phyloP scores from a whole-genome alignment of 1,140 invertebrate genomes.

The Calosoma granatense region DNA sequence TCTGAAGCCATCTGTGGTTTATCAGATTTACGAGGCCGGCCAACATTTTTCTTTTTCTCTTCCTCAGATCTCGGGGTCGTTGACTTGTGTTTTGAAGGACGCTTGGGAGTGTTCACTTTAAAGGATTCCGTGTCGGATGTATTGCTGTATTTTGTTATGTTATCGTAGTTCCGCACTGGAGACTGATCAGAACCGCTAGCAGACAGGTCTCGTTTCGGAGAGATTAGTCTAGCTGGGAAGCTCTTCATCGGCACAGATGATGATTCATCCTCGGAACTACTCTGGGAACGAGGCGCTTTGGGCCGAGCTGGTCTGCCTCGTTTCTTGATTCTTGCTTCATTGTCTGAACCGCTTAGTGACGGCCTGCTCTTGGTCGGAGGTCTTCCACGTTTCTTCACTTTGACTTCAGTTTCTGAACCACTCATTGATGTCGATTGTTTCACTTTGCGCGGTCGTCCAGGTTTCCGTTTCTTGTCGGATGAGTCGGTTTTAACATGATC shows the following conservation, averaged over 20 bases:
- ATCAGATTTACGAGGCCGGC: neutral
- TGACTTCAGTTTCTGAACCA: conserved; percentile 18
- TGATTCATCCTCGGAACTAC: conserved; percentile 28
- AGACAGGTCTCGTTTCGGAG: conserved; percentile 20
- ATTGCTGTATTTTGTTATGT: neutral
- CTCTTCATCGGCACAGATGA: conserved; percentile 18
- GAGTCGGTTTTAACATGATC: conserved; percentile 26
- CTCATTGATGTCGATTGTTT: conserved; percentile 22
- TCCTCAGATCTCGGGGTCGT: conserved; percentile 17
- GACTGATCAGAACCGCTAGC: conserved; percentile 21
- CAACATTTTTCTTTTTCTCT: conserved; percentile 13
- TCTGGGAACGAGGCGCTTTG: conserved; percentile 17
- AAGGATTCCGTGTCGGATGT: conserved; percentile 15
- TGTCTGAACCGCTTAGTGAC: conserved; percentile 15
- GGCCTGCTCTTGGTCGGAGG: conserved; percentile 22
- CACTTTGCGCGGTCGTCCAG: conserved; percentile 33
- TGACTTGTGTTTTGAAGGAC: conserved; percentile 13
- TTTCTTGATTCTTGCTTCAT: conserved; percentile 14
- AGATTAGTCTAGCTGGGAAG: conserved; percentile 19
- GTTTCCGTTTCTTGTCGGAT: conserved; percentile 12
- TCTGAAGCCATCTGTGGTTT: conserved; percentile 21
- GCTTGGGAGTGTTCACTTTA: conserved; percentile 14
- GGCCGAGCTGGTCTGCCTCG: conserved; percentile 20
- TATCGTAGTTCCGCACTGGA: neutral
- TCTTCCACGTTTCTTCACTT: conserved; percentile 28